phyloP scores from a whole-genome alignment of 2,888 invertebrate genomes.

The Sesia bembeciformis region DNA sequence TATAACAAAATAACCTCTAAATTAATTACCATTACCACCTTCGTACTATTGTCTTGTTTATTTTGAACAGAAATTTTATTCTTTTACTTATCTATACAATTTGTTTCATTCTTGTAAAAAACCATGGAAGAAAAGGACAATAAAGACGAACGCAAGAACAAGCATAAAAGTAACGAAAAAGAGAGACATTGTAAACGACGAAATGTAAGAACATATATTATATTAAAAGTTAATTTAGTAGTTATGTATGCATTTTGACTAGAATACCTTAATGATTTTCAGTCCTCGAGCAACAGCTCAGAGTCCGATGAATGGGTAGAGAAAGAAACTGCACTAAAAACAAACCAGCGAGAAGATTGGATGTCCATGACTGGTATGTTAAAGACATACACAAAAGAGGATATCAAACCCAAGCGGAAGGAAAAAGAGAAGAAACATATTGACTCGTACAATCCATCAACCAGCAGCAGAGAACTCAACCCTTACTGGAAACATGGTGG shows the following conservation, averaged over 20 bases:
- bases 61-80: not conserved
- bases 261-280: not conserved
- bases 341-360: conserved; percentile 81
- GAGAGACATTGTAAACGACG: conserved; percentile 24
- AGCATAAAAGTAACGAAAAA: conserved; percentile 38
- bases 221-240: not conserved
- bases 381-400: conserved; percentile 60
- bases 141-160: conserved; percentile 51
- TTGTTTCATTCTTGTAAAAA: not conserved
- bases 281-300: conserved; percentile 36
- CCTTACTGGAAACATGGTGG: conserved; percentile 95
- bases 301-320: conserved; percentile 78
- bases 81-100: not conserved
- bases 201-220: conserved; percentile 25
- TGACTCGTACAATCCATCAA: conserved; percentile 80
- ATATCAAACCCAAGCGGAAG: conserved; percentile 60
- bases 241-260: not conserved
- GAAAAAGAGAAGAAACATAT: conserved; percentile 68
- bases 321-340: conserved; percentile 31
- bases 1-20: too few relatives aligned
- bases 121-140: conserved; percentile 23
- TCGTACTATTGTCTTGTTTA: not conserved
- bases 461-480: conserved; percentile 86
- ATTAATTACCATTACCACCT: too few relatives aligned
- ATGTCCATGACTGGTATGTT: conserved; percentile 79